Evolutionary conservation across 2,797 vertebrate genomes (phyloP).

Genomic region (Eurystomus glaucurus): DNA sequence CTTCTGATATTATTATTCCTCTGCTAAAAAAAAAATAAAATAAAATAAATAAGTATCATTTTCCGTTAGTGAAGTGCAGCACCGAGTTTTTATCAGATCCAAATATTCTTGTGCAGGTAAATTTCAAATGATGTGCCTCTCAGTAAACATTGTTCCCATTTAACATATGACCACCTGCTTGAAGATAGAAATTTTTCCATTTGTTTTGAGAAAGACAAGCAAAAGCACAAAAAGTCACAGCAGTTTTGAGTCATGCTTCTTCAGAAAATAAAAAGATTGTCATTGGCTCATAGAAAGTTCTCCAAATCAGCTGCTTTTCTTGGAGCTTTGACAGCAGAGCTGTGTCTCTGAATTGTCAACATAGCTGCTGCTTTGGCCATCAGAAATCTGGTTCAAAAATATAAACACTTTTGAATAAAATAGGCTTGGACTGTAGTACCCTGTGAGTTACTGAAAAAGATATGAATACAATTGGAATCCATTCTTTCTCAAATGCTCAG

Average conservation of each 20-base stretch:
- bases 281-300: not conserved
- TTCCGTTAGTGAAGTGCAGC: not conserved
- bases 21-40: not conserved
- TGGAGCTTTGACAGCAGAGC: constrained; percentile 28
- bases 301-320: constrained; percentile 34
- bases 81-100: not conserved
- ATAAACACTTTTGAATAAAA: not conserved
- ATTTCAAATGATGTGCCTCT: not conserved
- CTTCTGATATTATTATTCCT: not conserved
- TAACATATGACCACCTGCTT: not conserved
- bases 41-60: not conserved
- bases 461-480: not conserved
- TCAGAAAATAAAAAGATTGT: not conserved
- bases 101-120: not conserved
- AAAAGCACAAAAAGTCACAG: not conserved
- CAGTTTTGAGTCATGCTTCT: not conserved
- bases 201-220: not conserved
- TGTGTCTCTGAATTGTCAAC: constrained; percentile 23
- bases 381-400: constrained; percentile 12
- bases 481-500: not conserved
- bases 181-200: not conserved
- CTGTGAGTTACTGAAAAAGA: not conserved
- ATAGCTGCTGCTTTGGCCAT: not conserved
- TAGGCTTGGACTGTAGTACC: not conserved
- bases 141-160: not conserved